phyloP scores from a whole-genome alignment of 92 coral and sea anemone species.

The Bergia sp. region DNA sequence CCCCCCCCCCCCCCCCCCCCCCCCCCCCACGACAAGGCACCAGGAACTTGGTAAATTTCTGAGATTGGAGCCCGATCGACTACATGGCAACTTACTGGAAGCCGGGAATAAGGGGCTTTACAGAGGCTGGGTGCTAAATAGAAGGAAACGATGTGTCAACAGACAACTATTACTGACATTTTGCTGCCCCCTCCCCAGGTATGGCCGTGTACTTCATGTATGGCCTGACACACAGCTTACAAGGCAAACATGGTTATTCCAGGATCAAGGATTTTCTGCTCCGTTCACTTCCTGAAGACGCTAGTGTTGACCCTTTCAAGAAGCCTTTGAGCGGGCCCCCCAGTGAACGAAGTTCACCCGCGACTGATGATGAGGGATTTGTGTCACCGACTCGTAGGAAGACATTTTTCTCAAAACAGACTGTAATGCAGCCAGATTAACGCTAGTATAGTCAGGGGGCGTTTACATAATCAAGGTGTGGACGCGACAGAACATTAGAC shows the following conservation, averaged over 20 bases:
- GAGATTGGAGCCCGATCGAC: too few relatives aligned
- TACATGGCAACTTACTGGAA: too few relatives aligned
- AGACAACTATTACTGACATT: not conserved
- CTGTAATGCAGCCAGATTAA: slow-evolving; percentile 36
- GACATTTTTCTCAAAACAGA: not conserved
- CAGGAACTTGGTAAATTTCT: too few relatives aligned
- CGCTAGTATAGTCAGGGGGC: not conserved
- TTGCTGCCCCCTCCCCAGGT: slow-evolving; percentile 49
- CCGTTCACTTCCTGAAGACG: slow-evolving; percentile 39
- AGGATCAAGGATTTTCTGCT: slow-evolving; percentile 60
- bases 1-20: too few relatives aligned
- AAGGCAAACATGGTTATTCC: slow-evolving; percentile 36
- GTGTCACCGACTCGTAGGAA: slow-evolving; percentile 41
- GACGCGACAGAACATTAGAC: not conserved
- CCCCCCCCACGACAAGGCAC: too few relatives aligned
- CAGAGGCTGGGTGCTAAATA: not conserved
- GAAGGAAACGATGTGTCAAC: not conserved
- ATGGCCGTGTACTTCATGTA: slow-evolving; percentile 81
- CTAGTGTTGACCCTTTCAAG: slow-evolving; percentile 8
- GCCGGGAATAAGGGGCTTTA: too few relatives aligned
- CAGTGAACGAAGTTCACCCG: slow-evolving; percentile 54
- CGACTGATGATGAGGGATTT: slow-evolving; percentile 74
- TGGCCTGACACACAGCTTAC: slow-evolving; percentile 72
- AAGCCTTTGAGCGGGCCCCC: slow-evolving; percentile 30
- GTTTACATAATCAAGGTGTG: not conserved